phyloP scores from a whole-genome alignment of 35 echinoderm and acorn worm species.

The Ophiothrix spiculata region DNA sequence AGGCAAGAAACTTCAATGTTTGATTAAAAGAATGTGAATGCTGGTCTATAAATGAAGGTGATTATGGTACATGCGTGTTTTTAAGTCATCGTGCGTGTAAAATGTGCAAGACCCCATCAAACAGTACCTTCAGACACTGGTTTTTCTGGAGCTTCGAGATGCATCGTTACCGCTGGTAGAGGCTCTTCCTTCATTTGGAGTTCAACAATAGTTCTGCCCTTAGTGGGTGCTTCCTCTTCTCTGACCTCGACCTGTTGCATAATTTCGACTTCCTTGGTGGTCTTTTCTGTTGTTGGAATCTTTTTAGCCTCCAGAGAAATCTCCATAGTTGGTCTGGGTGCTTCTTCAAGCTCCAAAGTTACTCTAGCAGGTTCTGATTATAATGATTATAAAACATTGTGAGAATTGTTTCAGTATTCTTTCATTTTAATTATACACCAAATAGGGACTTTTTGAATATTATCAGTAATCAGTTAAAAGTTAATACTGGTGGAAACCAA shows the following conservation, averaged over 20 bases:
- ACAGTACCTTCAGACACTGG: background rate
- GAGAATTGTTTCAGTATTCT: too few relatives aligned
- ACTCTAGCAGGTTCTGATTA: background rate
- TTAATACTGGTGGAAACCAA: too few relatives aligned
- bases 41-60: background rate
- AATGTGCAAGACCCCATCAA: background rate
- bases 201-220: background rate
- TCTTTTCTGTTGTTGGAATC: background rate
- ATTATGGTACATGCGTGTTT: background rate
- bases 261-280: background rate
- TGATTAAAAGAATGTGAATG: background rate
- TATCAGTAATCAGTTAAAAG: too few relatives aligned
- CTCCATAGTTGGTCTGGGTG: background rate
- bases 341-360: background rate
- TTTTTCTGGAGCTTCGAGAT: background rate
- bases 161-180: background rate
- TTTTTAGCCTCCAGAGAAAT: background rate
- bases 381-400: too few relatives aligned
- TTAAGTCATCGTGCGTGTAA: background rate
- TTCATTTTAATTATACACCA: too few relatives aligned
- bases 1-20: background rate
- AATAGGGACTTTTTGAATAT: too few relatives aligned
- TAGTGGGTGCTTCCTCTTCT: background rate
- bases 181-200: background rate
- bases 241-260: background rate